A percentile compares a stretch with the other conserved stretches of the same genome.
Evolutionary conservation across 2,888 invertebrate species (phyloP).

Genomic region (Autographa pulchrina): DNA sequence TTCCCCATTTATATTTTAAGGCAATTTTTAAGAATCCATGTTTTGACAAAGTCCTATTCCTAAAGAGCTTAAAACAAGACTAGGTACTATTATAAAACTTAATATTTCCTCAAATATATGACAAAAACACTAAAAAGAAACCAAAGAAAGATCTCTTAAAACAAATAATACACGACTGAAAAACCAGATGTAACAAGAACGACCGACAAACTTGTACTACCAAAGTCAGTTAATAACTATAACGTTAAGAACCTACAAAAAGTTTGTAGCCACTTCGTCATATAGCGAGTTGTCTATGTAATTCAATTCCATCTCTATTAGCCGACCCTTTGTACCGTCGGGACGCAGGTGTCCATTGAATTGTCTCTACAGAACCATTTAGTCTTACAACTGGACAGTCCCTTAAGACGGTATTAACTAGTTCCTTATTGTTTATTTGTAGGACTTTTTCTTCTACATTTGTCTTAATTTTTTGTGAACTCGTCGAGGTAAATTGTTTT

Average conservation of each 20-base stretch:
- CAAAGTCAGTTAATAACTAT: background rate
- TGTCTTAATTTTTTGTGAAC: constrained; percentile 45
- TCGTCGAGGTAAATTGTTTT: constrained; percentile 34
- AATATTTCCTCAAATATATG: too few relatives aligned
- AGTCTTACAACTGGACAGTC: constrained; percentile 68
- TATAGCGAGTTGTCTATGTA: constrained; percentile 45
- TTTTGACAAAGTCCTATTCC: too few relatives aligned
- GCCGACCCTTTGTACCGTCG: constrained; percentile 59
- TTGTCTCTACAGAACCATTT: constrained; percentile 76
- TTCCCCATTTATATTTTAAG: too few relatives aligned
- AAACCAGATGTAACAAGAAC: too few relatives aligned
- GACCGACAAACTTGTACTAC: background rate
- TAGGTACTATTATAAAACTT: too few relatives aligned
- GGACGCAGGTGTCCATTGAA: constrained; percentile 76
- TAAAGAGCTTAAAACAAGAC: too few relatives aligned
- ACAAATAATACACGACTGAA: too few relatives aligned
- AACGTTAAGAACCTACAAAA: constrained; percentile 1
- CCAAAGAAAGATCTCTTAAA: too few relatives aligned
- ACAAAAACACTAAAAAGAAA: too few relatives aligned
- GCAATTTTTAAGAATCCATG: too few relatives aligned
- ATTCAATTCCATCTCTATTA: constrained; percentile 60
- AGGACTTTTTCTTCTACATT: constrained; percentile 43
- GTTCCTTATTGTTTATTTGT: constrained; percentile 63
- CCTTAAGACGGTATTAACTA: constrained; percentile 69
- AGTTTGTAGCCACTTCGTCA: constrained; percentile 28